phyloP scores from a whole-genome alignment of 2,888 invertebrate genomes.

The Lutraria lutraria region DNA sequence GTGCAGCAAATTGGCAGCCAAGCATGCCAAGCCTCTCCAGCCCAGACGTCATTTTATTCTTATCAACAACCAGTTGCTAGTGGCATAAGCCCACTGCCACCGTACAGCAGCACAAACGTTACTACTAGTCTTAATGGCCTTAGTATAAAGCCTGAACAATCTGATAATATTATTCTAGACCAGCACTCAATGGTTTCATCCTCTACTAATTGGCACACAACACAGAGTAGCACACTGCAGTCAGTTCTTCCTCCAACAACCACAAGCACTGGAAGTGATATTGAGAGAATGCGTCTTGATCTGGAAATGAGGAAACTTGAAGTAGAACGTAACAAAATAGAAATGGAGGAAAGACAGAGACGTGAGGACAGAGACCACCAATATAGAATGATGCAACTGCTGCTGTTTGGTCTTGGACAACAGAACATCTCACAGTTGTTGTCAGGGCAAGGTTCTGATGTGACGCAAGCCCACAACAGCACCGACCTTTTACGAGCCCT shows the following conservation, averaged over 20 bases:
- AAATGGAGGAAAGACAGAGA: slow-evolving; percentile 68
- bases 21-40: background rate
- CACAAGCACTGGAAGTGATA: slow-evolving; percentile 36
- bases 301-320: slow-evolving; percentile 66
- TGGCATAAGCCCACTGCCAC: background rate
- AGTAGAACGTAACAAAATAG: slow-evolving; percentile 63
- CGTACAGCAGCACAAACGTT: background rate
- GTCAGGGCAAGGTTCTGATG: slow-evolving; percentile 56
- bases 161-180: background rate
- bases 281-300: slow-evolving; percentile 63
- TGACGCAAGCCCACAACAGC: slow-evolving; percentile 45
- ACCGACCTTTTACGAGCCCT: slow-evolving; percentile 62
- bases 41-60: background rate
- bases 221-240: background rate
- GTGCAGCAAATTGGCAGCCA: slow-evolving; percentile 1
- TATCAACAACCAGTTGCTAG: background rate
- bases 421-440: slow-evolving; percentile 45
- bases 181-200: background rate
- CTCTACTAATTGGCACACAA: background rate
- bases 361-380: slow-evolving; percentile 68
- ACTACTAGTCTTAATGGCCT: slow-evolving; percentile 45
- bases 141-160: slow-evolving; percentile 37
- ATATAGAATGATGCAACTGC: slow-evolving; percentile 68
- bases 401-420: slow-evolving; percentile 66
- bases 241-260: background rate